Percentiles rank a stretch among this genome's conserved stretches.
Evolutionary conservation across 2,797 vertebrate genomes (phyloP).

Genomic region (Xenopus petersii): DNA sequence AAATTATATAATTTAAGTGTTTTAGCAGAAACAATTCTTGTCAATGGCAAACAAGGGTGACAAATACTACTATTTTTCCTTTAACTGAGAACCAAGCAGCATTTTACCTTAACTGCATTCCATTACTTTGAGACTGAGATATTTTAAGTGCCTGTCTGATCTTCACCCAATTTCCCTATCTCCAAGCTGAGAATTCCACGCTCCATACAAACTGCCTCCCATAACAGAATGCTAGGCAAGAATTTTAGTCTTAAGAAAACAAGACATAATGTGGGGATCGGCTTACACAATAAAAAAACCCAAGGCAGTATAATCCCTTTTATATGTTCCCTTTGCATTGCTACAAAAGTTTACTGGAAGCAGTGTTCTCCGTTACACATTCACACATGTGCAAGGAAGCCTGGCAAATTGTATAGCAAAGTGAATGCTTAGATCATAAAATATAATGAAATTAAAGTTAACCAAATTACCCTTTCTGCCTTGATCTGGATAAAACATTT

Average conservation of each 20-base stretch:
- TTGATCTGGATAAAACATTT: conserved; percentile 44
- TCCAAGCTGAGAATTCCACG: not conserved
- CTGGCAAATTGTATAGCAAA: not conserved
- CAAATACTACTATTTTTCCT: too few species aligned
- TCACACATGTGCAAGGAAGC: conserved; percentile 18
- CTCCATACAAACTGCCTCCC: not conserved
- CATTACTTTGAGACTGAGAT: not conserved
- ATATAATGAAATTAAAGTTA: conserved; percentile 14
- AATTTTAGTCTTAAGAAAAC: conserved; percentile 23
- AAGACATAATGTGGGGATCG: conserved; percentile 25
- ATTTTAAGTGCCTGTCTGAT: not conserved
- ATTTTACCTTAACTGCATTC: too few species aligned
- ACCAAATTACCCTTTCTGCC: conserved; percentile 29
- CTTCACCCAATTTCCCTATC: not conserved
- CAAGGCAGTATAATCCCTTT: conserved; percentile 34
- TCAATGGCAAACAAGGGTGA: too few species aligned
- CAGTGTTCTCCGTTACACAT: conserved; percentile 14
- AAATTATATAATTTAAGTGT: too few species aligned
- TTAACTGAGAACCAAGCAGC: too few species aligned
- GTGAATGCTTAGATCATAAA: conserved; percentile 20
- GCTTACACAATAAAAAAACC: conserved; percentile 34
- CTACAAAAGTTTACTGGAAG: not conserved
- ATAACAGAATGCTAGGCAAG: not conserved
- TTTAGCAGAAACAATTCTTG: too few species aligned
- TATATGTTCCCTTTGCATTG: conserved; percentile 27